phyloP scores from a whole-genome alignment of 2,888 invertebrate genomes.

The Synergus umbraculus region DNA sequence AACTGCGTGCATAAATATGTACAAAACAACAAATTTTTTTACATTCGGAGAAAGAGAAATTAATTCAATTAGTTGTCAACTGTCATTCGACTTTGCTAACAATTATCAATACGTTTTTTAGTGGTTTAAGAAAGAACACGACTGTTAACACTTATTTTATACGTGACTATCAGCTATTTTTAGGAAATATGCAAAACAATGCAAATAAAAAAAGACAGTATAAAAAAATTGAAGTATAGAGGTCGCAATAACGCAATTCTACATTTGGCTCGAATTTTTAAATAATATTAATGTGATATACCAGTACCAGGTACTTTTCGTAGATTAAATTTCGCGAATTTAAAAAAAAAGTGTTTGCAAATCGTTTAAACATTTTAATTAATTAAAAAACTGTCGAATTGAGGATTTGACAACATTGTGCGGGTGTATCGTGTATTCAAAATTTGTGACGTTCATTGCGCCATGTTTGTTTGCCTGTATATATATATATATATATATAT shows the following conservation, averaged over 20 bases:
- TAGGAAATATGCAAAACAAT: background rate
- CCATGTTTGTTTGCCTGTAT: too few species aligned
- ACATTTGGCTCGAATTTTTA: background rate
- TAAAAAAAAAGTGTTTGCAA: too few species aligned
- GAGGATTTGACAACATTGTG: too few species aligned
- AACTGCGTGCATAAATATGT: constrained; percentile 9
- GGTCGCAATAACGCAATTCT: background rate
- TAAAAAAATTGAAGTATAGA: background rate
- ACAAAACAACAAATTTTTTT: too few species aligned
- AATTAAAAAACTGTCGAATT: too few species aligned
- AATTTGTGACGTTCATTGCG: too few species aligned
- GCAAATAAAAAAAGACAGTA: background rate
- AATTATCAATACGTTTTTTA: background rate
- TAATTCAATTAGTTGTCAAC: background rate
- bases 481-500: too few species aligned
- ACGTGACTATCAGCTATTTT: background rate
- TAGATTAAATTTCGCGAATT: too few species aligned
- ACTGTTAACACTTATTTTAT: background rate
- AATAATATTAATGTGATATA: too few species aligned
- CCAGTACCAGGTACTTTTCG: too few species aligned
- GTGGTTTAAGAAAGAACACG: background rate
- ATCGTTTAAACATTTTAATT: too few species aligned
- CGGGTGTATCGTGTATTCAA: too few species aligned
- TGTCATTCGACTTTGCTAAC: background rate
- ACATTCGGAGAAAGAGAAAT: background rate